A percentile compares a stretch with the other conserved stretches of the same genome.
Conservation (phyloP, 1,140 invertebrate genomes). For the Chrysomallon squamiferum region DNA sequence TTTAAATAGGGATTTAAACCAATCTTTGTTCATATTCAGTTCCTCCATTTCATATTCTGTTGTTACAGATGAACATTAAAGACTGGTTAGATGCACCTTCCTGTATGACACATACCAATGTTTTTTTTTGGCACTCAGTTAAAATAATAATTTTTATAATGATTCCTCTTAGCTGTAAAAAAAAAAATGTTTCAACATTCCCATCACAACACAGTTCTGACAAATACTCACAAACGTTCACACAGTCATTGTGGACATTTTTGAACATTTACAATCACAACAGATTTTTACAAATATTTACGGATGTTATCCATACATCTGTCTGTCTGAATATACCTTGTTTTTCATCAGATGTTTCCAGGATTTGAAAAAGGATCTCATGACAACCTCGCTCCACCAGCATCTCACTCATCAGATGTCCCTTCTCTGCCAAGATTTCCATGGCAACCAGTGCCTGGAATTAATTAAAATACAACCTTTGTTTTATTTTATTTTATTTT, state of each 20-base stretch:
- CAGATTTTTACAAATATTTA: background rate
- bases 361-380: conserved; percentile 36
- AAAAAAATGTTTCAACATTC: background rate
- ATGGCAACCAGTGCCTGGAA: conserved; percentile 45
- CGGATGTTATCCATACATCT: no score
- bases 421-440: conserved; percentile 42
- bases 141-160: no score
- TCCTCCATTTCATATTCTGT: no score
- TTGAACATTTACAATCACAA: background rate
- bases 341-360: conserved; percentile 32
- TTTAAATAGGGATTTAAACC: no score
- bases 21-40: no score
- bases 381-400: conserved; percentile 37
- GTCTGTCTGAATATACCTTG: no score
- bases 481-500: background rate
- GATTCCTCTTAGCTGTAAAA: background rate
- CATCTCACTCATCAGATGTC: conserved; percentile 27
- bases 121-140: no score
- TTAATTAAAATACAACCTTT: background rate
- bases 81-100: no score
- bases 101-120: no score
- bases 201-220: background rate
- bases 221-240: background rate
- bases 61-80: no score
- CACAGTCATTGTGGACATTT: background rate